These are phyloP conservation scores for Crocodylus rhombifer DNA, from an alignment of 2,797 vertebrate genomes.

Conservation along the genomic window DNA sequence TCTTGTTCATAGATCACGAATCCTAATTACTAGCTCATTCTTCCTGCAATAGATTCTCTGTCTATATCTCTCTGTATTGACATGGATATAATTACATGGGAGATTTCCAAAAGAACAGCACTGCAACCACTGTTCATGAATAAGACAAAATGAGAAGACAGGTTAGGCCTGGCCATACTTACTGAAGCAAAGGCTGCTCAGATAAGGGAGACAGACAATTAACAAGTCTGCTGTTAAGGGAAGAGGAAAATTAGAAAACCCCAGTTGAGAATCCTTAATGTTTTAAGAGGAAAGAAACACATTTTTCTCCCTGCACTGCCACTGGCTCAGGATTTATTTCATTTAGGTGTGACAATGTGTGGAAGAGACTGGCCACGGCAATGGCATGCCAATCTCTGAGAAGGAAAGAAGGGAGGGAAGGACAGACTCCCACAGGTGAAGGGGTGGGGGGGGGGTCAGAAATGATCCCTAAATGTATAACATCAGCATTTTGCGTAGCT, in stretches of 20 bases:
- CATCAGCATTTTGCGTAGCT: no score
- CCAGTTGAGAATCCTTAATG: neutral
- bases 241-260: conserved; percentile 11
- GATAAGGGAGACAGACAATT: neutral
- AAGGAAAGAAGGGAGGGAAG: neutral
- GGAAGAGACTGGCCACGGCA: neutral
- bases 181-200: neutral
- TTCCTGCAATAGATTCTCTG: no score
- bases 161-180: neutral
- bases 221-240: neutral
- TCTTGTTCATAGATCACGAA: neutral
- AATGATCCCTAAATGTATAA: neutral
- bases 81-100: no score
- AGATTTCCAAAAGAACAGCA: fast-evolving
- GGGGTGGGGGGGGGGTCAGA: no score
- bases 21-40: no score
- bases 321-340: neutral
- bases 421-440: neutral
- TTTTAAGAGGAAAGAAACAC: neutral
- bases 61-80: no score
- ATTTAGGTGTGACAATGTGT: neutral
- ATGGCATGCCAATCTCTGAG: neutral
- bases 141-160: neutral
- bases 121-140: neutral
- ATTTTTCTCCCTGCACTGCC: neutral